Base-by-base conservation (phyloP, 2,888 invertebrate genomes). In the Homarus gammarus region DNA sequence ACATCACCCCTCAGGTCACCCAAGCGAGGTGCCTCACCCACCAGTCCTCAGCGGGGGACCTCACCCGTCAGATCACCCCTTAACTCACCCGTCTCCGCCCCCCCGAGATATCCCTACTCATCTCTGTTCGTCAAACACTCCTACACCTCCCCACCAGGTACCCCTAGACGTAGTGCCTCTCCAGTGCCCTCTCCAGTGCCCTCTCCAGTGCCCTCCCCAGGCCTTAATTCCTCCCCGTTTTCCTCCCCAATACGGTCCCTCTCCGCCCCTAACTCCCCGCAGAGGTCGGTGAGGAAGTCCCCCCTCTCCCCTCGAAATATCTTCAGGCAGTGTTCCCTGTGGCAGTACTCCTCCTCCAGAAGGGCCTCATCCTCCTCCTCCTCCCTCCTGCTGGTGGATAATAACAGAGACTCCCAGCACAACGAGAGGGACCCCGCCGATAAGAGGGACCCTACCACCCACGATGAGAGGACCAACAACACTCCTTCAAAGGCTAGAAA, bases 181-280 rank as follows among this genome's bases (percentile, higher is more conserved):
- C 84, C 84, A 2, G 31, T 83, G 12, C 10, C 22, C n/a, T n/a
- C n/a, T n/a, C n/a, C n/a, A n/a, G n/a, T n/a, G n/a, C n/a, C n/a
- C n/a, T 40, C 77, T 3, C 72, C 83, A 22, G 10, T 61, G 8
- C 22, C 51, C n/a, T 22, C 61, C 68, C 38, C 31, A 12, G 70
- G 36, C 27, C 70, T 18, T 22, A 70, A 27, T 68, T 15, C 38
- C 10, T 88, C 87, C 2, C 88, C 88, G 0, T 38, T 38, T 8
- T 78, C 88, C 38, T 88, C 88, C 38, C 88, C 88, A 31, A 83
- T 84, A 36, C 82, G 79, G 38, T 77, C 79, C 27, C 22, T 70
- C 68, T 88, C 88, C 6, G 83, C 88, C 12, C 88, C 88, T 5
- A 88, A 88, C 44, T 88, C 88, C n/a, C 88, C 88, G 5, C 88